Evolutionary conservation across 1,140 invertebrate genomes (phyloP).

Genomic region (Brachionus rubens): DNA sequence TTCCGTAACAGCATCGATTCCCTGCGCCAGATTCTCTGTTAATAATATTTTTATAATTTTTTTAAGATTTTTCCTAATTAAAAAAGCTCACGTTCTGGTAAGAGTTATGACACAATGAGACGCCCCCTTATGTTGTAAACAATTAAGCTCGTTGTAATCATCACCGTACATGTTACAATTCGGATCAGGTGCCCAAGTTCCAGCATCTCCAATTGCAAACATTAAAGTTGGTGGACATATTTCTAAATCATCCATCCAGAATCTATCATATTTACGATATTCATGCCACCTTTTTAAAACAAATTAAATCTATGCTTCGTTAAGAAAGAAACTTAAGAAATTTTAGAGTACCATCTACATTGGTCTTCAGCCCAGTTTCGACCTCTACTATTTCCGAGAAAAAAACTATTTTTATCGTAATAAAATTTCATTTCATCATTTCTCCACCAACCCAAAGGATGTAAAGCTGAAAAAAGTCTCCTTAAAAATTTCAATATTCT

Average conservation of each 20-base stretch:
- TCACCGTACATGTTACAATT: constrained; percentile 72
- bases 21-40: constrained; percentile 69
- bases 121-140: constrained; percentile 76
- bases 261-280: constrained; percentile 41
- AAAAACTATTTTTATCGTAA: constrained; percentile 42
- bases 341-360: constrained; percentile 42
- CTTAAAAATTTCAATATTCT: not conserved
- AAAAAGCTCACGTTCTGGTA: constrained; percentile 67
- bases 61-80: not conserved
- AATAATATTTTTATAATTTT: not conserved
- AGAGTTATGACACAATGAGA: constrained; percentile 87
- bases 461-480: constrained; percentile 29
- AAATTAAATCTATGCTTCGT: not conserved
- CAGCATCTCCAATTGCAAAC: constrained; percentile 84
- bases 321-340: not conserved
- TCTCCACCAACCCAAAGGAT: constrained; percentile 44
- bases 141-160: constrained; percentile 77
- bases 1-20: constrained; percentile 86
- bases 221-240: constrained; percentile 85
- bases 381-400: constrained; percentile 40
- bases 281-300: constrained; percentile 27
- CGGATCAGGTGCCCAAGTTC: constrained; percentile 82
- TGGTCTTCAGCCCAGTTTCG: constrained; percentile 45
- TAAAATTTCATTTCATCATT: constrained; percentile 47
- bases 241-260: constrained; percentile 58